phyloP scores from a whole-genome alignment of 2,888 invertebrate genomes.

The Myathropa florea region DNA sequence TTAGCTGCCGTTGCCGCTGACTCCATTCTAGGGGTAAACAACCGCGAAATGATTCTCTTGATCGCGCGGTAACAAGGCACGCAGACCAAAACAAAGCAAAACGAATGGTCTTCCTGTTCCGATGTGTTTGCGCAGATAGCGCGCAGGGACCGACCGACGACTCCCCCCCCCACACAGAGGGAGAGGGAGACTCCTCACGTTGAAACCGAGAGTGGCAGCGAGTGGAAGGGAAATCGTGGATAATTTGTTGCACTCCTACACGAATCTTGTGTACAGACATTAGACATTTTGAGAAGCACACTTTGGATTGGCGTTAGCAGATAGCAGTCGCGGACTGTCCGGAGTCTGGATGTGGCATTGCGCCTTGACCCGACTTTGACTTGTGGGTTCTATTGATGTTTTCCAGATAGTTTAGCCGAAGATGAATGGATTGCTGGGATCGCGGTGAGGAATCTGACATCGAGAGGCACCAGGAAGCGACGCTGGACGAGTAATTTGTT shows the following conservation, averaged over 20 bases:
- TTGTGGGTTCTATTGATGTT: constrained; percentile 58
- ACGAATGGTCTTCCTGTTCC: constrained; percentile 70
- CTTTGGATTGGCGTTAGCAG: constrained; percentile 16
- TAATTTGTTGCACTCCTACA: constrained; percentile 71
- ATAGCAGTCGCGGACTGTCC: not conserved
- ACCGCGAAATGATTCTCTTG: constrained; percentile 68
- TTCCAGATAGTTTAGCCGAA: constrained; percentile 29
- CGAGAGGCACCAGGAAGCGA: not conserved
- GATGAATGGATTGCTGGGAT: not conserved
- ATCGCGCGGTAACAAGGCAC: constrained; percentile 66
- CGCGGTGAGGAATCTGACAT: not conserved
- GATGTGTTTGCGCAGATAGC: constrained; percentile 61
- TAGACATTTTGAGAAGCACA: constrained; percentile 53
- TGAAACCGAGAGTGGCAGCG: constrained; percentile 66
- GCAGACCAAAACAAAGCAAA: constrained; percentile 62
- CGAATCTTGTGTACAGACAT: constrained; percentile 62
- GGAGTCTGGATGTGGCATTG: constrained; percentile 40
- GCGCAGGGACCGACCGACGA: constrained; percentile 2
- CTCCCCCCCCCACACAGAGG: not conserved
- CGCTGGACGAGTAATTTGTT: not conserved
- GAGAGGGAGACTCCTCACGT: constrained; percentile 21
- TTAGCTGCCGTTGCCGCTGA: constrained; percentile 24
- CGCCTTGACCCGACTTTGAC: constrained; percentile 65
- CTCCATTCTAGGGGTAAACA: constrained; percentile 62
- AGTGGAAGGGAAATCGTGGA: constrained; percentile 61